Conservation (phyloP, 1,140 invertebrate genomes). For the Lasioglossum baleicum region DNA sequence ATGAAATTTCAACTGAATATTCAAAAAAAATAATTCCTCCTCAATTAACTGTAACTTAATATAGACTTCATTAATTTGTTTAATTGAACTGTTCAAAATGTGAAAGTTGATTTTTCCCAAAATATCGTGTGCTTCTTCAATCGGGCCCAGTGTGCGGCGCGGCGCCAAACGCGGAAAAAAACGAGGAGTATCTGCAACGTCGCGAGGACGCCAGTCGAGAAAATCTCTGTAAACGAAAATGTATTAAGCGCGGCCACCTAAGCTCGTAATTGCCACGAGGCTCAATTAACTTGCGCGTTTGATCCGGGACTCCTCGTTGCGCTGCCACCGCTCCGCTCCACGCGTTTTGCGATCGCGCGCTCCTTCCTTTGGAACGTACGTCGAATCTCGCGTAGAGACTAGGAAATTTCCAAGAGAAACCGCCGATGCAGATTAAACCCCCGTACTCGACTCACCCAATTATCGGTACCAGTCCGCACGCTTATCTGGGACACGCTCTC, state of each 20-base stretch:
- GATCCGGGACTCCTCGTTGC: constrained; percentile 19
- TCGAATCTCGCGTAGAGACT: background rate
- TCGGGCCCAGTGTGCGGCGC: too few relatives aligned
- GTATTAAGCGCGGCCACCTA: constrained; percentile 27
- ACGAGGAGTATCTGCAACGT: background rate
- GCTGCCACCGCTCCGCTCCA: background rate
- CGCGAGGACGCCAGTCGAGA: background rate
- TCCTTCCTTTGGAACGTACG: background rate
- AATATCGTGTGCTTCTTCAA: too few relatives aligned
- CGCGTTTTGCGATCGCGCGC: background rate
- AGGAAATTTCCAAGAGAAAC: background rate
- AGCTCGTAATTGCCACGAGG: constrained; percentile 43
- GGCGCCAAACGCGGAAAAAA: too few relatives aligned
- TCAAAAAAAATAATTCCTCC: too few relatives aligned
- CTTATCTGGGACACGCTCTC: too few relatives aligned
- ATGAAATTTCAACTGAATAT: too few relatives aligned
- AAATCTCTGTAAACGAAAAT: constrained; percentile 42
- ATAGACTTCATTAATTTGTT: too few relatives aligned
- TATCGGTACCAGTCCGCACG: too few relatives aligned
- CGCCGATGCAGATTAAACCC: background rate
- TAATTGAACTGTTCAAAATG: too few relatives aligned
- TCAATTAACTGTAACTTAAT: too few relatives aligned
- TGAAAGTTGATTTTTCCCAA: too few relatives aligned
- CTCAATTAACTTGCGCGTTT: constrained; percentile 46
- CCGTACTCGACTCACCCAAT: background rate